phyloP scores from a whole-genome alignment of 2,797 vertebrate species.

The Phataginus tricuspis region DNA sequence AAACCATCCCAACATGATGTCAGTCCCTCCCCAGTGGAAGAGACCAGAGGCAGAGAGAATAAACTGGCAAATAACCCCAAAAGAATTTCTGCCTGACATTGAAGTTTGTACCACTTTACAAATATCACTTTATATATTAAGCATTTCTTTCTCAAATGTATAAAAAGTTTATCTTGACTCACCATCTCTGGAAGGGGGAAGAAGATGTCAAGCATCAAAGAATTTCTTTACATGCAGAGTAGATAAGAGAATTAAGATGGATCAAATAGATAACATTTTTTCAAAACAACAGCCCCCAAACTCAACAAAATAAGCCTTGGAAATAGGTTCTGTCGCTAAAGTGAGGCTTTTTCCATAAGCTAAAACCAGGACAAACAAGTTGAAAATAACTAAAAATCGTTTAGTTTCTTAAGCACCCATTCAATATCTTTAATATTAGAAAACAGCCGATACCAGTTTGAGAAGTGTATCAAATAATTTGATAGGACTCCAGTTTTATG shows the following conservation, averaged over 20 bases:
- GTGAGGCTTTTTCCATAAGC: neutral
- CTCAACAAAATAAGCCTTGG: neutral
- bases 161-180: neutral
- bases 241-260: neutral
- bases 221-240: neutral
- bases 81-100: conserved; percentile 31
- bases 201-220: neutral
- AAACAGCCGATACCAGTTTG: conserved; percentile 23
- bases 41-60: neutral
- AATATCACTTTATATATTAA: neutral
- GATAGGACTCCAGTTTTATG: neutral
- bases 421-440: conserved; percentile 44
- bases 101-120: neutral
- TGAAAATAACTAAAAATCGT: conserved; percentile 31
- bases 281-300: neutral
- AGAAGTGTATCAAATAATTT: conserved; percentile 12
- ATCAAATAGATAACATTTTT: neutral
- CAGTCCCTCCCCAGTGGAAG: neutral
- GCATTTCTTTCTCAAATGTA: neutral
- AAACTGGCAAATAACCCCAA: neutral
- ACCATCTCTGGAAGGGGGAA: neutral
- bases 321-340: neutral
- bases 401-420: conserved; percentile 35
- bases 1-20: neutral
- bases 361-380: neutral